These are phyloP conservation scores for Megathymus violae DNA, from an alignment of 1,140 invertebrate genomes.

Conservation along the genomic window DNA sequence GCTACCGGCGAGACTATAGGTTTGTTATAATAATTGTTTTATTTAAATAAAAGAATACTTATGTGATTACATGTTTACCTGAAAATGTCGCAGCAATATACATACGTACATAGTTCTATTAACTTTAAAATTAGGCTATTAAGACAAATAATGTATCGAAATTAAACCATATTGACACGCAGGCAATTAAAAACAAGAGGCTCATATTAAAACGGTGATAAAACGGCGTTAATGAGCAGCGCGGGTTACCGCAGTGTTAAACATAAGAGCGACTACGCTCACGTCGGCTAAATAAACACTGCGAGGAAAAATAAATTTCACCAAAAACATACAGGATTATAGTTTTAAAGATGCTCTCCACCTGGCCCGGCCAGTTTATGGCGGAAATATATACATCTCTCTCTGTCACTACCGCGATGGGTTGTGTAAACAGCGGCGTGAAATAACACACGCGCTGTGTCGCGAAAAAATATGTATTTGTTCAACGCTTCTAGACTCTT, in stretches of 20 bases:
- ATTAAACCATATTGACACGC: slow-evolving; percentile 31
- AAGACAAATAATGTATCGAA: slow-evolving; percentile 22
- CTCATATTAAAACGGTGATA: slow-evolving; percentile 29
- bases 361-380: slow-evolving; percentile 38
- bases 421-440: slow-evolving; percentile 29
- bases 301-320: slow-evolving; percentile 28
- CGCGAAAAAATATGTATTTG: slow-evolving; percentile 24
- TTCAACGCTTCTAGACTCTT: slow-evolving; percentile 5
- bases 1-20: too few relatives aligned
- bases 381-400: slow-evolving; percentile 38
- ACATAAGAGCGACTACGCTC: slow-evolving; percentile 30
- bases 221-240: slow-evolving; percentile 28
- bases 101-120: background rate
- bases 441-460: slow-evolving; percentile 20
- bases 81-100: background rate
- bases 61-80: background rate
- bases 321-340: slow-evolving; percentile 33
- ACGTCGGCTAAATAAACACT: slow-evolving; percentile 26
- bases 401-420: slow-evolving; percentile 17
- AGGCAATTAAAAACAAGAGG: slow-evolving; percentile 30
- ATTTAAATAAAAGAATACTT: too few relatives aligned
- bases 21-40: too few relatives aligned
- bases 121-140: slow-evolving; percentile 24
- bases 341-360: slow-evolving; percentile 33
- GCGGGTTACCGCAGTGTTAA: slow-evolving; percentile 34